phyloP scores from a whole-genome alignment of 2,888 invertebrate genomes.

The Caenorhabditis imperialis region DNA sequence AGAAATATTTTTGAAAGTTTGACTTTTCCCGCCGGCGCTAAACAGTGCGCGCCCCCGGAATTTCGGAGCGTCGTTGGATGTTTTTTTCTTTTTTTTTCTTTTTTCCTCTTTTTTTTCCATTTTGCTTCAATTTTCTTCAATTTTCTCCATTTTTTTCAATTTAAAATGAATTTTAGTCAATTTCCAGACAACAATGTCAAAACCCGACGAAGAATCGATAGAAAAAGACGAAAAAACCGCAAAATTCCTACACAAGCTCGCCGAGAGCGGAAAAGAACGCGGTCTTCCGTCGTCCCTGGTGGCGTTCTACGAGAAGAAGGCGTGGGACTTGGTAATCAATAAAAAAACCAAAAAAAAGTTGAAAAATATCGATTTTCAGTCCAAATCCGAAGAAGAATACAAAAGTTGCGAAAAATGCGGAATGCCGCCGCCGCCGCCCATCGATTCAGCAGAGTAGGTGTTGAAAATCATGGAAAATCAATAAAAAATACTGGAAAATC shows the following conservation, averaged over 20 bases:
- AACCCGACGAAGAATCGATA: constrained; percentile 8
- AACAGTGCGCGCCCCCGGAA: constrained; percentile 11
- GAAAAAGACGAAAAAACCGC: constrained; percentile 35
- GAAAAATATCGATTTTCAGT: constrained; percentile 14
- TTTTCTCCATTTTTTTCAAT: not conserved
- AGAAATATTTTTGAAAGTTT: too few relatives aligned
- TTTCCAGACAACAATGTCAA: constrained; percentile 26
- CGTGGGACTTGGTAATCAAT: constrained; percentile 29
- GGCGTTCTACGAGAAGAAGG: constrained; percentile 29
- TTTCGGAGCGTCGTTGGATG: constrained; percentile 31
- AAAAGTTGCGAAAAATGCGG: constrained; percentile 25
- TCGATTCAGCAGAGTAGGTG: constrained; percentile 8
- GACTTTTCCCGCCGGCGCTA: too few relatives aligned
- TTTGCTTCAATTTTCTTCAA: not conserved
- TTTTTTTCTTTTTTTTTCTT: constrained; percentile 8
- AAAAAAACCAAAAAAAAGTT: not conserved
- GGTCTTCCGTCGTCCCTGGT: constrained; percentile 12
- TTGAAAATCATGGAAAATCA: not conserved
- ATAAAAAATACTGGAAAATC: not conserved
- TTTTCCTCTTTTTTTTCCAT: not conserved
- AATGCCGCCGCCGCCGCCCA: constrained; percentile 32
- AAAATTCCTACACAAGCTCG: constrained; percentile 34
- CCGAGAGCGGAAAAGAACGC: constrained; percentile 23
- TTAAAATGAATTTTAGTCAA: not conserved
- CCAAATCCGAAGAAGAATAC: constrained; percentile 24